phyloP scores from a whole-genome alignment of 2,888 invertebrate species.

The Mesorhabditis sp. region DNA sequence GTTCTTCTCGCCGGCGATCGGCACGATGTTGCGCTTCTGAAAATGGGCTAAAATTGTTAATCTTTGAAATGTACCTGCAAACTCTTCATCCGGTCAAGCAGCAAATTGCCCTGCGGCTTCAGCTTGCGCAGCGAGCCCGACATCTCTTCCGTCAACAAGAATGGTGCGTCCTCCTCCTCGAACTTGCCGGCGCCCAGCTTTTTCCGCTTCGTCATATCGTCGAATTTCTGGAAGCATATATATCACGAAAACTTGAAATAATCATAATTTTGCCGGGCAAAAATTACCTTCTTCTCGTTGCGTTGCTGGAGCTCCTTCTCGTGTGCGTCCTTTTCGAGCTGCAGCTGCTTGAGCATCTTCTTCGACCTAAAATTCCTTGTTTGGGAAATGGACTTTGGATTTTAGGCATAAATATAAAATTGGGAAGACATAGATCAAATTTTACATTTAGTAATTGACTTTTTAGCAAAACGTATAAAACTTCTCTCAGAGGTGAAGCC shows the following conservation, averaged over 20 bases:
- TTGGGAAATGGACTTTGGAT: not conserved
- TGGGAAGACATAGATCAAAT: too few relatives aligned
- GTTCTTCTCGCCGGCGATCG: slow-evolving; percentile 28
- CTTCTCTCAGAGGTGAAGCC: not conserved
- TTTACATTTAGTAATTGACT: too few relatives aligned
- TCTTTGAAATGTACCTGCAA: slow-evolving; percentile 15
- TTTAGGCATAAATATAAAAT: not conserved
- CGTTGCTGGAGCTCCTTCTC: slow-evolving; percentile 15
- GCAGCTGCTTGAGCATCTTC: slow-evolving; percentile 27
- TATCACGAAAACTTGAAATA: not conserved
- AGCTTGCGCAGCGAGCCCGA: slow-evolving; percentile 23
- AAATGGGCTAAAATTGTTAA: not conserved
- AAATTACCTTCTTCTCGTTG: slow-evolving; percentile 16
- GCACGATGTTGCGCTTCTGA: slow-evolving; percentile 31
- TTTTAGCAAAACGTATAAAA: not conserved
- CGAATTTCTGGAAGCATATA: not conserved
- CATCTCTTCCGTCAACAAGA: slow-evolving; percentile 30
- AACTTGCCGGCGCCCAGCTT: slow-evolving; percentile 28
- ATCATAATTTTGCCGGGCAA: slow-evolving; percentile 15
- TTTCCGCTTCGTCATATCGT: slow-evolving; percentile 22
- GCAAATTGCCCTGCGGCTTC: slow-evolving; percentile 33
- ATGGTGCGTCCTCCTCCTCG: slow-evolving; percentile 29
- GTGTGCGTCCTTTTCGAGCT: slow-evolving; percentile 20
- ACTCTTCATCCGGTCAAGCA: slow-evolving; percentile 34
- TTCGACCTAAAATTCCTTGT: slow-evolving; percentile 23